These are phyloP conservation scores for Nephrotoma appendiculata DNA, from an alignment of 2,888 invertebrate genomes.

Conservation along the genomic window DNA sequence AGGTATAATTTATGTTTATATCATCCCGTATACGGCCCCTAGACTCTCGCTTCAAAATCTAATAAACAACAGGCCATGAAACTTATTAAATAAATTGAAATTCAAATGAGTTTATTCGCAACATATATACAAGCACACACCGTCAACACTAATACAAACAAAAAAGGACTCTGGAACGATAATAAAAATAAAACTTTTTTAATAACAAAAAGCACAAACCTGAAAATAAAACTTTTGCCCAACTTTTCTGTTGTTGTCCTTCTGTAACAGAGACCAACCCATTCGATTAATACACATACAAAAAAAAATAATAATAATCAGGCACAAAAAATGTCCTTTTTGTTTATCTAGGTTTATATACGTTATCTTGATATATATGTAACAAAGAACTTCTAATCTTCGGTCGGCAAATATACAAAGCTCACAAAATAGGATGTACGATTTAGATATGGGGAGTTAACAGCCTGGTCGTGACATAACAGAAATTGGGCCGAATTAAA, in stretches of 20 bases:
- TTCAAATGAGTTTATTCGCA: background rate
- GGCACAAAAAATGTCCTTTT: background rate
- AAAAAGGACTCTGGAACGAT: background rate
- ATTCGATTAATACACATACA: background rate
- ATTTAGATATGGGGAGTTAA: background rate
- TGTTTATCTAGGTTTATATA: background rate
- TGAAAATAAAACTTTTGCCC: background rate
- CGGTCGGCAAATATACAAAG: background rate
- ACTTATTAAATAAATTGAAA: background rate
- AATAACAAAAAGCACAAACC: background rate
- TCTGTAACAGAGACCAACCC: background rate
- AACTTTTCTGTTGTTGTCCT: background rate
- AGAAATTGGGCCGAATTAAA: background rate
- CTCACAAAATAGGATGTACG: background rate
- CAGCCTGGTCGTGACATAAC: background rate
- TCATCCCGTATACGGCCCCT: background rate
- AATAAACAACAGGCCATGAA: background rate
- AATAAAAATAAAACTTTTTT: background rate
- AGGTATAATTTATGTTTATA: background rate
- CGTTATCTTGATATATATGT: background rate
- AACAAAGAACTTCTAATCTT: background rate
- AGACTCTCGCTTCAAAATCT: background rate
- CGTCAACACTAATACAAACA: background rate
- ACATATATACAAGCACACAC: background rate
- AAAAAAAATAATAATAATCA: background rate